A percentile compares a stretch with the other conserved stretches of the same genome.
These are phyloP conservation scores for Tragelaphus scriptus DNA, from an alignment of 2,113 vertebrate species.

Conservation along the genomic window DNA sequence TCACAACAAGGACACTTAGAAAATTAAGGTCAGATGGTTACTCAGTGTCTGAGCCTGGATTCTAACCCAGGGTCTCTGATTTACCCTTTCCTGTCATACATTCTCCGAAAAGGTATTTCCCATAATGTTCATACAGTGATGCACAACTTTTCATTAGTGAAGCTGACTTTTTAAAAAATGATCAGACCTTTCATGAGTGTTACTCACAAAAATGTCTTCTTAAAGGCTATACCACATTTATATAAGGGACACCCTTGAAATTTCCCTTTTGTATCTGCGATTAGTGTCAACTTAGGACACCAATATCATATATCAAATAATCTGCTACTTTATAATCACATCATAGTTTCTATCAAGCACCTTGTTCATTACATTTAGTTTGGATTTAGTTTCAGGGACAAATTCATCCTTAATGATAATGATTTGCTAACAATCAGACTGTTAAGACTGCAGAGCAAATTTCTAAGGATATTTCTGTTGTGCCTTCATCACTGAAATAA, in stretches of 20 bases:
- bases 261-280: not conserved
- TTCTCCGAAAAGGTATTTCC: not conserved
- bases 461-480: not conserved
- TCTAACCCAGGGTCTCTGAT: not conserved
- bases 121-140: not conserved
- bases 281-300: not conserved
- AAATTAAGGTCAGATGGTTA: not conserved
- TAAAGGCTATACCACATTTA: not conserved
- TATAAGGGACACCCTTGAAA: not conserved
- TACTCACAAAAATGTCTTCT: not conserved
- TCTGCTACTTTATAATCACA: not conserved
- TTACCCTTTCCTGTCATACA: not conserved
- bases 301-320: not conserved
- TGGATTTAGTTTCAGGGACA: slow-evolving; percentile 25
- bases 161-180: not conserved
- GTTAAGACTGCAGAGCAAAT: not conserved
- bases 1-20: not conserved
- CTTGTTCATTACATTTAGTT: not conserved
- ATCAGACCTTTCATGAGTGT: not conserved
- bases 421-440: not conserved
- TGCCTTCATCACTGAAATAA: not conserved
- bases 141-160: not conserved
- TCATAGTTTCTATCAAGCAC: not conserved
- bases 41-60: not conserved
- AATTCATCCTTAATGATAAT: not conserved